These are phyloP conservation scores for Cantharis rustica DNA, from an alignment of 2,888 invertebrate species.

Conservation along the genomic window DNA sequence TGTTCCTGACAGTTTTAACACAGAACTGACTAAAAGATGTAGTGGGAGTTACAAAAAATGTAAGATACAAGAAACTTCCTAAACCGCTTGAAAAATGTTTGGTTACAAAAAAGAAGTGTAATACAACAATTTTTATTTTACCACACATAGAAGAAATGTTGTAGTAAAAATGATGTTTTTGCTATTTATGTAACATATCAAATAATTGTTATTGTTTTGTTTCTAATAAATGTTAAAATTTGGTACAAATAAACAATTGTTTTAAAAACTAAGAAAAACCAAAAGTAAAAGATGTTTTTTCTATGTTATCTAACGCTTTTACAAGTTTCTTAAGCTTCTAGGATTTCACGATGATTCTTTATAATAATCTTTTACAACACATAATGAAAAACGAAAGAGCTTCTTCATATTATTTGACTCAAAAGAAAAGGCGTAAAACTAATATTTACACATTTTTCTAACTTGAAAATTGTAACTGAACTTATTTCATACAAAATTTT, in stretches of 20 bases:
- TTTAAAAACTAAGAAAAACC: background rate
- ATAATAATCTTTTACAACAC: background rate
- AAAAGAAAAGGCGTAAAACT: background rate
- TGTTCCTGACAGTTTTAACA: background rate
- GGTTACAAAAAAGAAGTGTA: background rate
- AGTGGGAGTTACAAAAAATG: background rate
- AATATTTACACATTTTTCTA: background rate
- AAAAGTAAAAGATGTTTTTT: too few relatives aligned
- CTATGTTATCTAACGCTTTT: too few relatives aligned
- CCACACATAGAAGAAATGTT: background rate
- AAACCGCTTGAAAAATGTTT: background rate
- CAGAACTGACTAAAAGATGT: background rate
- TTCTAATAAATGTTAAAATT: background rate
- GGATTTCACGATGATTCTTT: background rate
- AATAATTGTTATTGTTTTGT: background rate
- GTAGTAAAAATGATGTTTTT: background rate
- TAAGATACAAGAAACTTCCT: background rate
- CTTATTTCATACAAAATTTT: background rate
- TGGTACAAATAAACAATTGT: background rate
- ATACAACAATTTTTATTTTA: background rate
- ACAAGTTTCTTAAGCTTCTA: background rate
- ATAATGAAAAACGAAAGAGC: background rate
- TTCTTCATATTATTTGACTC: background rate
- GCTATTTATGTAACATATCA: background rate
- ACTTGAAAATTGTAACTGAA: background rate